Evolutionary conservation across 2,888 invertebrate species (phyloP), one percentile per base, ranked within the genome.

Genomic region (Biston betularia): DNA sequence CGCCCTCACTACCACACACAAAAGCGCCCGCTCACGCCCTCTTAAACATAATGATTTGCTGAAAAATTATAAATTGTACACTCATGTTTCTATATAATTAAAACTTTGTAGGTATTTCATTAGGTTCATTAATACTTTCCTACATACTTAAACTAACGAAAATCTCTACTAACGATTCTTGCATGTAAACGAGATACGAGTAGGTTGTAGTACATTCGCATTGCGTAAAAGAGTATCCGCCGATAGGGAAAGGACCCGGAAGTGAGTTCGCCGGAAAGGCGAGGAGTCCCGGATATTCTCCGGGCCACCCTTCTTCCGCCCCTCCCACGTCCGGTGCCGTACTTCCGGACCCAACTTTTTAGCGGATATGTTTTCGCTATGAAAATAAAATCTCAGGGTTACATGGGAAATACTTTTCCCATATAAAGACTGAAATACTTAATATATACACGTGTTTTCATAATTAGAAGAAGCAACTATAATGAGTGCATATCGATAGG

Each of bases 311-410:
- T 59, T 24, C 68, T 75, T 68, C 69, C 66, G 64, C 74, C 75
- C 67, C 69, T 69, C 69, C 66, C 72, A 74, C 75, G 72, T 85
- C 89, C 88, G 88, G 87, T 80, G 76, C 75, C 73, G 81, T 71
- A 84, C 81, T 81, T 89, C 88, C 89, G 85, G 75, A 72, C 73
- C 80, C 70, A 75, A 81, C 80, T 82, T 86, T 81, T 81, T 74
- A 77, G 58, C 69, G 66, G 57, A 65, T 73, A 69, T 71, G 74
- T 72, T 75, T 77, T 74, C 77, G 74, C 71, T 61, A 65, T 70
- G 65, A 73, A 79, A 70, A 73, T 75, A 70, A 75, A 72, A 71
- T 65, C 65, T 35, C 45, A 44, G 38, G 44, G 35, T 35, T 45
- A 68, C 52, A 63, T 40, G 56, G 34, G 56, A 63, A 45, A 49